Evolutionary conservation across 2,797 vertebrate species (phyloP).

Genomic region (Synaphobranchus kaupii): DNA sequence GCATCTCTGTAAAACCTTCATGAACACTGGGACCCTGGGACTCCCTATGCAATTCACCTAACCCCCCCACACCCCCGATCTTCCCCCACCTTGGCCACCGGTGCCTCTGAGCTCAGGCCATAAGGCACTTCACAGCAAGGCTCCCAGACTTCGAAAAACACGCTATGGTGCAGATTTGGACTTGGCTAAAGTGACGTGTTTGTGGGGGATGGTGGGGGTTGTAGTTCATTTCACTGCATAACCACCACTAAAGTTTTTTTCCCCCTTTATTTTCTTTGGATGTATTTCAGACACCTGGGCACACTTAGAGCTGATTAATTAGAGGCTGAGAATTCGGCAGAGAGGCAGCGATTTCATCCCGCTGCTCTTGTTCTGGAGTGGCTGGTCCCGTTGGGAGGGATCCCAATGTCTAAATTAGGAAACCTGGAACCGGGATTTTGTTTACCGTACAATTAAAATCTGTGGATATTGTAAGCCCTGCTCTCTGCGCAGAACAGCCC

Average conservation of each 20-base stretch:
- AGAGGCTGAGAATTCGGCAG: not conserved
- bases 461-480: not conserved
- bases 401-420: conserved; percentile 13
- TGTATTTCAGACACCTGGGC: conserved; percentile 10
- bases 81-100: not conserved
- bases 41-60: not conserved
- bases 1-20: not conserved
- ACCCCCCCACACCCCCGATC: not conserved
- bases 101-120: not conserved
- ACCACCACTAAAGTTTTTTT: not conserved
- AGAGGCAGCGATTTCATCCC: conserved; percentile 7
- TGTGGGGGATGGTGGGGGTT: not conserved
- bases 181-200: not conserved
- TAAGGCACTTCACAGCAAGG: not conserved
- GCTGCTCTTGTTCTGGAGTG: not conserved
- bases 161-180: not conserved
- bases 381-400: not conserved
- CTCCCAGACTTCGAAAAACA: not conserved
- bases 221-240: not conserved
- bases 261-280: not conserved
- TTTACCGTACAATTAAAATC: conserved; percentile 16
- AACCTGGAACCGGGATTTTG: not conserved
- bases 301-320: conserved; percentile 24
- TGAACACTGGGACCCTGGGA: not conserved
- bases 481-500: not conserved